These are phyloP conservation scores for Fukomys damarensis DNA, from an alignment of 2,113 vertebrate genomes.

Conservation along the genomic window DNA sequence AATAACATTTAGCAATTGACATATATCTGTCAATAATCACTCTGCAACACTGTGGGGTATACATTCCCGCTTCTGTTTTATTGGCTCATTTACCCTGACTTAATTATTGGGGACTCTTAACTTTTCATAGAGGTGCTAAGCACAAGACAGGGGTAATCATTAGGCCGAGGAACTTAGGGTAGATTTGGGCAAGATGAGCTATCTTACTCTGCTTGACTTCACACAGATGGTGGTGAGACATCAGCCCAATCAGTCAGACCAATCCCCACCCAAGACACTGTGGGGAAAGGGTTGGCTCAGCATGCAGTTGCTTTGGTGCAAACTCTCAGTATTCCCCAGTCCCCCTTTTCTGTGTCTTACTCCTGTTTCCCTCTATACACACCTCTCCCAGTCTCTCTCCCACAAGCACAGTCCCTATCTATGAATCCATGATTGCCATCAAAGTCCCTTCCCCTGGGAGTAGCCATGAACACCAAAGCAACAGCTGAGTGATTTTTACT, in stretches of 20 bases:
- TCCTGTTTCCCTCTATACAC: background rate
- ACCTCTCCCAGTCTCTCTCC: background rate
- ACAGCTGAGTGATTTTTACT: background rate
- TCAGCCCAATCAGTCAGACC: background rate
- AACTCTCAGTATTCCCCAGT: background rate
- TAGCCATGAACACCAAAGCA: background rate
- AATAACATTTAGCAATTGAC: background rate
- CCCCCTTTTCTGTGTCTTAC: background rate
- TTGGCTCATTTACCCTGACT: background rate
- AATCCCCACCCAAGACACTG: background rate
- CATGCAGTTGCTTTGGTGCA: too few species aligned
- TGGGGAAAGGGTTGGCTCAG: background rate
- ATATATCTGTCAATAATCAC: background rate
- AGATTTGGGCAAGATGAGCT: background rate
- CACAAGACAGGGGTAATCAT: background rate
- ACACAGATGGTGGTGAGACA: fast-evolving
- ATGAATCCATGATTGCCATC: background rate
- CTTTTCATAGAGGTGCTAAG: background rate
- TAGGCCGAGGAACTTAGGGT: fast-evolving
- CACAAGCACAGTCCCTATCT: background rate
- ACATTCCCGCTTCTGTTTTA: fast-evolving
- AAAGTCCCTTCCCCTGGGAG: background rate
- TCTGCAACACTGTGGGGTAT: fast-evolving
- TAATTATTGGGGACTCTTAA: background rate
- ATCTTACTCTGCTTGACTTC: background rate